Percentiles rank a stretch among this genome's conserved stretches.
phyloP scores from a whole-genome alignment of 2,888 invertebrate genomes.

The Hyposoter dolosus region DNA sequence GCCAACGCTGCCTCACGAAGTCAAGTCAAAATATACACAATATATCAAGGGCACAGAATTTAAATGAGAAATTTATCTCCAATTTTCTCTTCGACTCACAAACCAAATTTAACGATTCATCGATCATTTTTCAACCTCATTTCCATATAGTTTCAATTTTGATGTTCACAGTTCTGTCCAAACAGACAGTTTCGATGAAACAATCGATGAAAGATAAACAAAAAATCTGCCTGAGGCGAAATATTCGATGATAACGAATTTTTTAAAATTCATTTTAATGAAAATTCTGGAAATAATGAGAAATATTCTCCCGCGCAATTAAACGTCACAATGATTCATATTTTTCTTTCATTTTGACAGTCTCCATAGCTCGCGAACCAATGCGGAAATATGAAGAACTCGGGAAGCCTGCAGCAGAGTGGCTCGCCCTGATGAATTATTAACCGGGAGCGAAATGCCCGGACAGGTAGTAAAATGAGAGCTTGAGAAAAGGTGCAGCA shows the following conservation, averaged over 20 bases:
- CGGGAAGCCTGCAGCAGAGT: neutral
- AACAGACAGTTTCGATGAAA: too few relatives aligned
- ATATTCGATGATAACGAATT: neutral
- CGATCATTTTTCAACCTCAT: neutral
- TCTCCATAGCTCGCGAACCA: neutral
- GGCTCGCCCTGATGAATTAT: slow-evolving; percentile 48
- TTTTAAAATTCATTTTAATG: neutral
- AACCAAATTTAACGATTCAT: neutral
- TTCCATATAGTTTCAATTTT: neutral
- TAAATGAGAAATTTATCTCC: neutral
- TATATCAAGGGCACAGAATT: neutral
- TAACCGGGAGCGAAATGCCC: slow-evolving; percentile 39
- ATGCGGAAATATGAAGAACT: neutral
- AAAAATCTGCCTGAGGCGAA: too few relatives aligned
- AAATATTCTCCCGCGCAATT: neutral
- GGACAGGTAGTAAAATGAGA: slow-evolving; percentile 12
- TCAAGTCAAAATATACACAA: neutral
- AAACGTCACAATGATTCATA: neutral
- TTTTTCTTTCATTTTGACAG: neutral
- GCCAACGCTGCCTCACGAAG: neutral
- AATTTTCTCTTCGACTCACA: neutral
- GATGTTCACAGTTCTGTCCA: too few relatives aligned
- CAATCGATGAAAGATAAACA: too few relatives aligned
- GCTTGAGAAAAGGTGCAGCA: slow-evolving; percentile 35
- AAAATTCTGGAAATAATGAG: neutral